phyloP scores from a whole-genome alignment of 53 echinoderm and acorn worm species.

The Stichopus horrens region DNA sequence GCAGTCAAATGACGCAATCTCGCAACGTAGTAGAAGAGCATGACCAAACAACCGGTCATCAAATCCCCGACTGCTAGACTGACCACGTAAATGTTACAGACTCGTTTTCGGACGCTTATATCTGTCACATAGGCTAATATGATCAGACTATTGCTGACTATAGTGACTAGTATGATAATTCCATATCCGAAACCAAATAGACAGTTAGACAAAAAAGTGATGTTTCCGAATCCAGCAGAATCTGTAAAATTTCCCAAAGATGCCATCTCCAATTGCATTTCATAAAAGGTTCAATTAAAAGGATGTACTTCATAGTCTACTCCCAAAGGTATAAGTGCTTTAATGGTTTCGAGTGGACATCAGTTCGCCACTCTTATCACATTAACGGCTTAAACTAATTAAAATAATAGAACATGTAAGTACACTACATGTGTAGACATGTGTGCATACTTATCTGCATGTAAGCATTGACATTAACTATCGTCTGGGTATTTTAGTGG shows the following conservation, averaged over 20 bases:
- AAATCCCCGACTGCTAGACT: conserved; percentile 34
- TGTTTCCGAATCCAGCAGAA: conserved; percentile 11
- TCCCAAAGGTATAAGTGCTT: no score
- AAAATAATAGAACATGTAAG: no score
- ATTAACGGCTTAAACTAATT: no score
- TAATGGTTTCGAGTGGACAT: no score
- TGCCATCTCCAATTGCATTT: background rate
- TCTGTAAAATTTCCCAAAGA: background rate
- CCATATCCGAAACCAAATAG: conserved; percentile 29
- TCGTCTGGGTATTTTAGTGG: no score
- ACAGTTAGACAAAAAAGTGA: background rate
- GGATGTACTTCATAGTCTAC: no score
- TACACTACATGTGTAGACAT: no score
- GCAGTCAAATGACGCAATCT: background rate
- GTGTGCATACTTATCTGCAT: no score
- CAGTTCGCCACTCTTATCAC: no score
- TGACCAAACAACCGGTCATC: conserved; percentile 11
- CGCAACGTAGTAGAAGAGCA: conserved; percentile 12
- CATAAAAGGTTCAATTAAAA: no score
- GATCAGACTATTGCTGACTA: conserved; percentile 24
- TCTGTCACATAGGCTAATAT: conserved; percentile 24
- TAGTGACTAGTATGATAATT: background rate
- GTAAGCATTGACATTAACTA: no score
- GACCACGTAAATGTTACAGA: conserved; percentile 19
- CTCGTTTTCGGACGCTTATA: conserved; percentile 15